Evolutionary conservation across 2,113 vertebrate genomes (phyloP).

Genomic region (Sylvietta virens): DNA sequence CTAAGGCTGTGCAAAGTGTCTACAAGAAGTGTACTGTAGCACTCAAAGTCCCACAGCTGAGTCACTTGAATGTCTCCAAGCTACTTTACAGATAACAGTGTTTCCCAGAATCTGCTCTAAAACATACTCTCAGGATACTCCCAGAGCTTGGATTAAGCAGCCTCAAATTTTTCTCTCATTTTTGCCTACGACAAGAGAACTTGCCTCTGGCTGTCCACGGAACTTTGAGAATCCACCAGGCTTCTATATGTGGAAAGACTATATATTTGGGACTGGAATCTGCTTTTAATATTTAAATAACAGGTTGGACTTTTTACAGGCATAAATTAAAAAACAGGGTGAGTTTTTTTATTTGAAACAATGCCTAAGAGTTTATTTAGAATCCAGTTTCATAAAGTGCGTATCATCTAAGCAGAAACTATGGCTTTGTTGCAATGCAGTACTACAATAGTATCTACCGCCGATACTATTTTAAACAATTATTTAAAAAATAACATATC

Average conservation of each 20-base stretch:
- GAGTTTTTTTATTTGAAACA: background rate
- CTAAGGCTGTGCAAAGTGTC: background rate
- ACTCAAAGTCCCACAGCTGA: background rate
- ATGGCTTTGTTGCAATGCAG: background rate
- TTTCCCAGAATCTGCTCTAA: constrained; percentile 7
- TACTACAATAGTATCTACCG: background rate
- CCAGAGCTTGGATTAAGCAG: background rate
- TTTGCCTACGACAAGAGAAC: constrained; percentile 11
- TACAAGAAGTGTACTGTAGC: background rate
- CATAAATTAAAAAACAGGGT: background rate
- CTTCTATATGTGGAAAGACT: background rate
- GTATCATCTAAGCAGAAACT: background rate
- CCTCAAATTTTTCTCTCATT: background rate
- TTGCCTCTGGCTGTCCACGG: background rate
- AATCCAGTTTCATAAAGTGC: background rate
- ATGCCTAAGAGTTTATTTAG: background rate
- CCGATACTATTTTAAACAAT: background rate
- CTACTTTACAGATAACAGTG: background rate
- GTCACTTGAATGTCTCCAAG: background rate
- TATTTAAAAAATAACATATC: background rate
- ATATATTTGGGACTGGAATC: background rate
- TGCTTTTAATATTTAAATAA: background rate
- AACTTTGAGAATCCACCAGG: background rate
- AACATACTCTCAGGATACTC: background rate
- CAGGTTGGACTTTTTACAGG: background rate